phyloP scores from a whole-genome alignment of 1,140 invertebrate species.

The Orchesella cincta region DNA sequence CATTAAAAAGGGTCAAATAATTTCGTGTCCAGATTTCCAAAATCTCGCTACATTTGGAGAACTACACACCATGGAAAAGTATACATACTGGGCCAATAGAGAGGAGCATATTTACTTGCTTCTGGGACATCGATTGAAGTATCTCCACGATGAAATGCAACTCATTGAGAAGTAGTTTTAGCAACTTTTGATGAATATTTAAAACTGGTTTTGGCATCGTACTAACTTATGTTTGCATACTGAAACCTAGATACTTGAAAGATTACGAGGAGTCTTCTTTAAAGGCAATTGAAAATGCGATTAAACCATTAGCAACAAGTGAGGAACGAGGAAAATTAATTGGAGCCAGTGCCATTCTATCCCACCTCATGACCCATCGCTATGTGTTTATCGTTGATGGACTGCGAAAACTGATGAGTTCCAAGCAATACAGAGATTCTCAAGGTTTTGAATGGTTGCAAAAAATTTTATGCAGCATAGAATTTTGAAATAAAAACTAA shows the following conservation, averaged over 20 bases:
- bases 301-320: neutral
- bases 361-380: neutral
- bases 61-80: neutral
- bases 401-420: neutral
- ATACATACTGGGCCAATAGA: neutral
- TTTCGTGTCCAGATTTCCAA: too few species aligned
- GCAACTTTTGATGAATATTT: too few species aligned
- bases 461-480: too few species aligned
- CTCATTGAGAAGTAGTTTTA: neutral
- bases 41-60: too few species aligned
- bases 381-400: neutral
- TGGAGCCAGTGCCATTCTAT: neutral
- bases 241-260: neutral
- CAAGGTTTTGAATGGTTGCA: too few species aligned
- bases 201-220: too few species aligned
- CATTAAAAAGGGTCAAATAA: too few species aligned
- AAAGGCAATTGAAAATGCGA: neutral
- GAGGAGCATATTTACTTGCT: neutral
- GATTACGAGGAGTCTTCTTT: neutral
- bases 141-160: neutral
- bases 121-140: neutral
- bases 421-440: too few species aligned
- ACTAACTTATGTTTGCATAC: too few species aligned
- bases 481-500: too few species aligned
- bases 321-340: neutral